Conservation (phyloP, 1,140 invertebrate species). For the Drosophila trapezifrons region DNA sequence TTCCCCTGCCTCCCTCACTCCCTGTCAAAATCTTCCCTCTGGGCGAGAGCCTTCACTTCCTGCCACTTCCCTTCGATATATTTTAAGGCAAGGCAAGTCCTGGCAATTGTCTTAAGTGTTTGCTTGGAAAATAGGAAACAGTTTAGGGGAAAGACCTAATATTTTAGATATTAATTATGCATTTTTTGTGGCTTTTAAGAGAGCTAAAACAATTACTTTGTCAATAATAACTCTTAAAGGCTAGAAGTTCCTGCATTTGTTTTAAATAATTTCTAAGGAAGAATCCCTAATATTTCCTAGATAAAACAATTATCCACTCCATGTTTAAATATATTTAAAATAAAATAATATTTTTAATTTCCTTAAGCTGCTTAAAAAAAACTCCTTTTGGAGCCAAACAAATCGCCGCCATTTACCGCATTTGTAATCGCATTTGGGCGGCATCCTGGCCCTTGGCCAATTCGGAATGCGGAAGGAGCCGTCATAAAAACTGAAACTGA, state of each 20-base stretch:
- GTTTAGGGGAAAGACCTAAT: too few relatives aligned
- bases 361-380: constrained; percentile 7
- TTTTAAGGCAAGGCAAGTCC: not conserved
- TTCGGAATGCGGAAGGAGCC: constrained; percentile 43
- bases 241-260: too few relatives aligned
- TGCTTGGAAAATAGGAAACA: not conserved
- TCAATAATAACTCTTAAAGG: too few relatives aligned
- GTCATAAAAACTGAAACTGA: constrained; percentile 60
- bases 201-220: too few relatives aligned
- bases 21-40: not conserved
- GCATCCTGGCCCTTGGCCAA: constrained; percentile 55
- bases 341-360: not conserved
- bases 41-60: not conserved
- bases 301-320: not conserved
- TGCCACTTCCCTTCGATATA: not conserved
- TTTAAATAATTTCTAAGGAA: too few relatives aligned
- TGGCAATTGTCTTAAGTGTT: constrained; percentile 15
- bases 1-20: not conserved
- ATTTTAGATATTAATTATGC: too few relatives aligned
- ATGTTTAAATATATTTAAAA: not conserved
- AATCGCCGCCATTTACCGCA: not conserved
- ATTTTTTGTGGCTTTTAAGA: too few relatives aligned
- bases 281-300: too few relatives aligned
- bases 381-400: not conserved
- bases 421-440: constrained; percentile 11